Evolutionary conservation across 2,113 vertebrate genomes (phyloP).

Genomic region (Lota lota): DNA sequence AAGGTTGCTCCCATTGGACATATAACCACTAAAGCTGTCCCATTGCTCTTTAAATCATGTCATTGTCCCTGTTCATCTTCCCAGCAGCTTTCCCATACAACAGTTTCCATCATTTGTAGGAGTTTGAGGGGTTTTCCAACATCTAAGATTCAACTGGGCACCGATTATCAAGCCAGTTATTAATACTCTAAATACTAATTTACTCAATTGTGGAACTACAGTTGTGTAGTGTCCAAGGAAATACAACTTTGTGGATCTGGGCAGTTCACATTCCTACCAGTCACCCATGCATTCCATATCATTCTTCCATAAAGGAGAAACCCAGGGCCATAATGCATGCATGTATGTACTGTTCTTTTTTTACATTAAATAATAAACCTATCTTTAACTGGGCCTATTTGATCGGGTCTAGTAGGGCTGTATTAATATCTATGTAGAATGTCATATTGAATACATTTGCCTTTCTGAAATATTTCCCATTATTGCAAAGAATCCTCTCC

Average conservation of each 20-base stretch:
- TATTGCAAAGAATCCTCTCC: not conserved
- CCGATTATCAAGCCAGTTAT: not conserved
- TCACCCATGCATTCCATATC: not conserved
- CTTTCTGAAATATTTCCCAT: not conserved
- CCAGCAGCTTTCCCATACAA: not conserved
- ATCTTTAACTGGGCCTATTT: not conserved
- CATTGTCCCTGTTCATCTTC: not conserved
- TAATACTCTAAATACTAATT: not conserved
- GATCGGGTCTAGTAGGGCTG: not conserved
- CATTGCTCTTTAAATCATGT: not conserved
- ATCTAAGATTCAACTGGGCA: not conserved
- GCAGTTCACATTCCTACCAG: not conserved
- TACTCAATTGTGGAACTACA: not conserved
- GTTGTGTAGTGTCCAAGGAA: not conserved
- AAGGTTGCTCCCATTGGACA: no score
- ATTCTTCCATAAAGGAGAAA: not conserved
- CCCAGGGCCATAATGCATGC: not conserved
- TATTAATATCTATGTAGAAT: not conserved
- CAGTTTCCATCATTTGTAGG: not conserved
- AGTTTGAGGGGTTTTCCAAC: not conserved
- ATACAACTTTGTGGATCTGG: not conserved
- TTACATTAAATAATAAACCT: not conserved
- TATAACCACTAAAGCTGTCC: not conserved
- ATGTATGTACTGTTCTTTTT: conserved; percentile 1
- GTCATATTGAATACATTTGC: not conserved